Evolutionary conservation across 92 coral and sea anemone species (phyloP).

Genomic region (Zoanthus sansibaricus): DNA sequence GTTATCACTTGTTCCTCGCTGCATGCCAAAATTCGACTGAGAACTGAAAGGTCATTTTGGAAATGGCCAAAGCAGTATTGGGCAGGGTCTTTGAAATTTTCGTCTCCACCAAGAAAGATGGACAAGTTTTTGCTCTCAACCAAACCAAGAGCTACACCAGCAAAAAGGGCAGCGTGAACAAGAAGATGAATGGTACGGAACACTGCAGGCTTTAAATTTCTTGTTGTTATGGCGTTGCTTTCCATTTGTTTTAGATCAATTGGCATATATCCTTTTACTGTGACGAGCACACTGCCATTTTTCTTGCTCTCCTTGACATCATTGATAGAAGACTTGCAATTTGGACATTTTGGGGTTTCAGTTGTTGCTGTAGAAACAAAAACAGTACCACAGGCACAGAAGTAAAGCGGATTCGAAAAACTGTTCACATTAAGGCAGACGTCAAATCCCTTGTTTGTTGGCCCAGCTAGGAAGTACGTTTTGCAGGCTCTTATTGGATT

Average conservation of each 20-base stretch:
- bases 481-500: constrained; percentile 45
- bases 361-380: constrained; percentile 24
- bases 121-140: constrained; percentile 57
- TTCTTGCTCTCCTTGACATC: not conserved
- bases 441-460: constrained; percentile 21
- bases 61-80: constrained; percentile 75
- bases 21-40: constrained; percentile 66
- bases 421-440: constrained; percentile 13
- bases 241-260: constrained; percentile 20
- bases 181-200: constrained; percentile 87
- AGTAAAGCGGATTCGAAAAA: not conserved
- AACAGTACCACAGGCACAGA: constrained; percentile 64
- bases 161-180: constrained; percentile 80
- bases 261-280: constrained; percentile 52
- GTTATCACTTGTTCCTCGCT: constrained; percentile 72
- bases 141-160: constrained; percentile 73
- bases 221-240: constrained; percentile 46
- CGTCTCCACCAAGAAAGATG: constrained; percentile 45
- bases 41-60: constrained; percentile 64
- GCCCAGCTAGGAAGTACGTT: constrained; percentile 18
- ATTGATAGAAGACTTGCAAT: constrained; percentile 36
- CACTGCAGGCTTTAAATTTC: constrained; percentile 75
- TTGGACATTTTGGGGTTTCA: constrained; percentile 52
- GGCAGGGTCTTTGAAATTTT: constrained; percentile 36
- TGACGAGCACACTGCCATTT: not conserved